Evolutionary conservation across 2,888 invertebrate genomes (phyloP).

Genomic region (Coenonympha glycerion): DNA sequence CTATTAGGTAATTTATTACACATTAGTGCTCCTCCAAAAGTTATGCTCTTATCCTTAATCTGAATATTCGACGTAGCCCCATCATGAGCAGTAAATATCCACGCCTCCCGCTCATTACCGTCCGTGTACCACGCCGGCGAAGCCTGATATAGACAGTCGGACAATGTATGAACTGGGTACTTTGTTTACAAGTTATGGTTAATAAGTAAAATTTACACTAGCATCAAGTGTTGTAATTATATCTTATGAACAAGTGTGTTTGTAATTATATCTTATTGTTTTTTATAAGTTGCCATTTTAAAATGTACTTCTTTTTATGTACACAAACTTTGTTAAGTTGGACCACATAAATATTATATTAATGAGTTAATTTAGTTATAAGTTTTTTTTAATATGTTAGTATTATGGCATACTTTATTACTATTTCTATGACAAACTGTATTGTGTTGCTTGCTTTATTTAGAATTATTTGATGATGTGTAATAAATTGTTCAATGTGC

Average conservation of each 20-base stretch:
- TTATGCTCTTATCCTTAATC: no score
- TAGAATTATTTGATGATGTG: not conserved
- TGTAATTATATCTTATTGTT: not conserved
- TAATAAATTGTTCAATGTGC: not conserved
- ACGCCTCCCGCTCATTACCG: no score
- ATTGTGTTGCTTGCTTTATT: conserved; percentile 1
- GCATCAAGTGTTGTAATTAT: not conserved
- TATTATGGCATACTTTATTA: not conserved
- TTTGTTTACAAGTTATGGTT: no score
- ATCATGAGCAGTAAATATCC: no score
- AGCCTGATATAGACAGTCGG: no score
- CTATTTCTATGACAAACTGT: not conserved
- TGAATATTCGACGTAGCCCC: no score
- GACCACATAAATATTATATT: conserved; percentile 4
- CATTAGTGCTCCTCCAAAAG: no score
- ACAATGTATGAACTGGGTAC: no score
- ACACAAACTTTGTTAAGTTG: not conserved
- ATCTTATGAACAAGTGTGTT: not conserved
- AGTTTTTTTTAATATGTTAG: not conserved
- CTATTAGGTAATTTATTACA: no score
- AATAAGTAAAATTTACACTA: no score
- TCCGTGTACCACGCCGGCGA: no score
- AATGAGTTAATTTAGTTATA: conserved; percentile 5
- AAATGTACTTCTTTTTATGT: not conserved
- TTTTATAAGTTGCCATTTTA: not conserved